Evolutionary conservation across 2,113 vertebrate genomes (phyloP), one percentile per base, ranked within the genome.

Genomic region (Ceuthmochares aereus): DNA sequence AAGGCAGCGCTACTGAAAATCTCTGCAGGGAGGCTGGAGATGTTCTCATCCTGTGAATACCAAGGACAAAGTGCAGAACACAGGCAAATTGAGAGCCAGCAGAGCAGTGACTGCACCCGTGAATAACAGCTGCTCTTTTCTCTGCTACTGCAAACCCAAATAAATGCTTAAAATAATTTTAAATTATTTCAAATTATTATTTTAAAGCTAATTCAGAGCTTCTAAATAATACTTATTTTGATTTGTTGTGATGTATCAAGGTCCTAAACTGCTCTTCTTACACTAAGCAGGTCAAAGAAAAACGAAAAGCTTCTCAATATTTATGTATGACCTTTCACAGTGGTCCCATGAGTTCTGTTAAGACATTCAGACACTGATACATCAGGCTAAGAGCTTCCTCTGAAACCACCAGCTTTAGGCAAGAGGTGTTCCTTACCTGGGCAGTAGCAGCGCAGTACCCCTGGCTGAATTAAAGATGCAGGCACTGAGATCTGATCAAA

Each of bases 401-500:
- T 26, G 36, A 73, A 76, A 73, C 7, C 32, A 26, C 15, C 42
- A 54, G 66, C 20, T 17, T 22, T 1, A 56, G 27, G 23, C 64
- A 30, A 74, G 47, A 62, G 22, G 15, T 5, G 32, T 59, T 59
- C 42, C 97, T 98, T 97, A 99, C 99, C 99, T 98, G 99, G 99
- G 97, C 99, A 99, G 98, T 99, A 99, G 98, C 99, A 99, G 91
- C 99, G 99, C 94, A 99, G 98, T 79, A 99, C 99, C 37, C 99
- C 99, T 3, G 99, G 99, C 93, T 99, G 99, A 92, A 99, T 99
- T 93, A 99, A 98, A 79, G 99, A 99, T 21, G 99, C 99, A 69
- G 99, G 99, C 96, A 99, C 99, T 89, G 99, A 99, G 98, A 99
- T 99, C 98, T 99, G 99, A 98, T 99, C 99, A 94, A 99, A 99